Conservation (phyloP, 1,140 invertebrate genomes). For the Leptinotarsa texana region DNA sequence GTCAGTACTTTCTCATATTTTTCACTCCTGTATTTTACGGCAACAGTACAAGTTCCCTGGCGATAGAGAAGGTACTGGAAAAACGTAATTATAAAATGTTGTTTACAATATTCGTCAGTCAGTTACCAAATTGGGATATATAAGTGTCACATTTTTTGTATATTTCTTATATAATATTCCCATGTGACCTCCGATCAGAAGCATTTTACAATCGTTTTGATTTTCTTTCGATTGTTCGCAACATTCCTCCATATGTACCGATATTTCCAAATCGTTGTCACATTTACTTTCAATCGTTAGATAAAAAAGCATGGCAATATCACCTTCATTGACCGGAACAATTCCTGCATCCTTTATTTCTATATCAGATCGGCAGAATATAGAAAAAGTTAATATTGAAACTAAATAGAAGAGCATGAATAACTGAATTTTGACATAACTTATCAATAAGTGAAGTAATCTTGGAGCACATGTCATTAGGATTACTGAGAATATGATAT, state of each 20-base stretch:
- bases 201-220: conserved; percentile 32
- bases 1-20: conserved; percentile 25
- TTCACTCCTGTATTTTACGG: conserved; percentile 31
- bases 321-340: conserved; percentile 27
- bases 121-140: conserved; percentile 35
- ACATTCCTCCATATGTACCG: conserved; percentile 35
- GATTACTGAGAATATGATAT: no score
- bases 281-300: conserved; percentile 33
- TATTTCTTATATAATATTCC: conserved; percentile 27
- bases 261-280: conserved; percentile 33
- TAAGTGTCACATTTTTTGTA: conserved; percentile 35
- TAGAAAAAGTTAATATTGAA: neutral
- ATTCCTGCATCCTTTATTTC: conserved; percentile 25
- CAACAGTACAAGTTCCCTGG: conserved; percentile 30
- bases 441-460: no score
- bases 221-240: conserved; percentile 30
- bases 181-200: conserved; percentile 37
- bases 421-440: no score
- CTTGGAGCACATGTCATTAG: no score
- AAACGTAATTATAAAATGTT: neutral
- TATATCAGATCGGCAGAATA: neutral
- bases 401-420: conserved; percentile 5
- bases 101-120: neutral
- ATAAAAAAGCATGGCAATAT: conserved; percentile 37
- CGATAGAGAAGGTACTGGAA: conserved; percentile 29